A percentile compares a stretch with the other conserved stretches of the same genome.
Evolutionary conservation across 1,140 invertebrate species (phyloP).

Genomic region (Leptopilina boulardi): DNA sequence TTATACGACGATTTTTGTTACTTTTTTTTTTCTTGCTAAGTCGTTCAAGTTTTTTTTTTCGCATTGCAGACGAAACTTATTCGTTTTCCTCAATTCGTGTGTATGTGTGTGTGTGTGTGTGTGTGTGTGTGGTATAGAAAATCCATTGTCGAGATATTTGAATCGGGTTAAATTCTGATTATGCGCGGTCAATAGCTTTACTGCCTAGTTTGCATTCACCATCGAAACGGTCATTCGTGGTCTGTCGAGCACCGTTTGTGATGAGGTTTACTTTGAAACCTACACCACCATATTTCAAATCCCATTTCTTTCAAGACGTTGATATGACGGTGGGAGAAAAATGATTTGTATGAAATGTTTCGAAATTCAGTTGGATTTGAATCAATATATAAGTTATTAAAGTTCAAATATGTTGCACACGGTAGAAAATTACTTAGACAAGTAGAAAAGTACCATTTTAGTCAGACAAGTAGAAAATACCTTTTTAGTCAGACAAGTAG

Average conservation of each 20-base stretch:
- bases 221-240: slow-evolving; percentile 65
- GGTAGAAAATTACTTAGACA: neutral
- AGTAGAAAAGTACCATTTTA: neutral
- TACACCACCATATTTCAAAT: slow-evolving; percentile 13
- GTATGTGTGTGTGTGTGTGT: slow-evolving; percentile 40
- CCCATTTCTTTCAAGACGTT: neutral
- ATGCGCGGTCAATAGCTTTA: slow-evolving; percentile 63
- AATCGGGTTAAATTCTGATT: slow-evolving; percentile 65
- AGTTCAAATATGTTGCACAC: no score
- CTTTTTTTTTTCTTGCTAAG: slow-evolving; percentile 34
- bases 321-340: neutral
- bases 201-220: slow-evolving; percentile 65
- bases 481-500: neutral
- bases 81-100: slow-evolving; percentile 38
- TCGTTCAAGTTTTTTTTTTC: slow-evolving; percentile 45
- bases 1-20: slow-evolving; percentile 16
- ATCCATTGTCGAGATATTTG: slow-evolving; percentile 61
- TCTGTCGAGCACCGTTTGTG: slow-evolving; percentile 62
- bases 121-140: slow-evolving; percentile 50
- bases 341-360: neutral
- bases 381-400: neutral
- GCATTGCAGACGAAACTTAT: slow-evolving; percentile 53
- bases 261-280: slow-evolving; percentile 52
- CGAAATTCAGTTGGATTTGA: neutral
- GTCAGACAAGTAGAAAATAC: neutral